phyloP scores from a whole-genome alignment of 2,113 vertebrate genomes.

The Cyanoderma ruficeps region DNA sequence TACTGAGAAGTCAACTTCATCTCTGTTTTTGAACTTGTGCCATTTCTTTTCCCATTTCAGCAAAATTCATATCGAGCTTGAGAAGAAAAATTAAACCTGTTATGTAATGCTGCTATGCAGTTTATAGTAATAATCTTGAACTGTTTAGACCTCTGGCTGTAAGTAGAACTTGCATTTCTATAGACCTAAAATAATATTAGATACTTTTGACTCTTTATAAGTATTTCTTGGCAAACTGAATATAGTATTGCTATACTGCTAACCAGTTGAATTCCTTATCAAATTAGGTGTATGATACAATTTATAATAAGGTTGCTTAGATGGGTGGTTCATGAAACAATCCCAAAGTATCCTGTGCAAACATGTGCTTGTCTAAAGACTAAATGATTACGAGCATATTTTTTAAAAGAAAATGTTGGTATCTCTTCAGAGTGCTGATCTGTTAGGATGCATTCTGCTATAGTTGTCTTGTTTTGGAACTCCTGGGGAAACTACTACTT shows the following conservation, averaged over 20 bases:
- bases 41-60: neutral
- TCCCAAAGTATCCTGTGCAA: neutral
- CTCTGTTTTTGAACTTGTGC: conserved; percentile 1
- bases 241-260: neutral
- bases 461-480: neutral
- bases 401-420: neutral
- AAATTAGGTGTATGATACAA: neutral
- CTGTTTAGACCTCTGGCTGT: neutral
- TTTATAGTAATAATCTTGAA: neutral
- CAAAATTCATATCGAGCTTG: neutral
- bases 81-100: neutral
- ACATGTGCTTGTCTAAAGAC: neutral
- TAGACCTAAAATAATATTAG: neutral
- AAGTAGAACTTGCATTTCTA: neutral
- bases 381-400: neutral
- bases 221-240: neutral
- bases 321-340: neutral
- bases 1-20: neutral
- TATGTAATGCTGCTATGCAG: neutral
- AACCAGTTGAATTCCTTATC: neutral
- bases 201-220: neutral
- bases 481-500: neutral
- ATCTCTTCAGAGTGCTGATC: neutral
- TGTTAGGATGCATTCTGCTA: neutral
- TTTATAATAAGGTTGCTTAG: neutral